Conservation (phyloP, 35 echinoderm and acorn worm genomes). For the Hemicentrotus pulcherrimus region DNA sequence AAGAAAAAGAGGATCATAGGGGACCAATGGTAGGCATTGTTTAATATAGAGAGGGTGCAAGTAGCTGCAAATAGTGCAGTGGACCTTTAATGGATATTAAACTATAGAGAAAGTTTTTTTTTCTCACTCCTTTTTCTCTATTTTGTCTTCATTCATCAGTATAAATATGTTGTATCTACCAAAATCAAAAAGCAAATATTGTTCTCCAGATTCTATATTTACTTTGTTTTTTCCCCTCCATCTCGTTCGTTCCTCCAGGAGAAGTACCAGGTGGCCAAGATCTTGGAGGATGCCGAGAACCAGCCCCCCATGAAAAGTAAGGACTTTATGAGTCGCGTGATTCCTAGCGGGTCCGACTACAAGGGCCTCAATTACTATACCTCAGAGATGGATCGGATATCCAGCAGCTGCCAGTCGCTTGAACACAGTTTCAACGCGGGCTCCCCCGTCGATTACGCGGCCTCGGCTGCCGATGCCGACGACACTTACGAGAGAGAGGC, state of each 20-base stretch:
- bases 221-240: background rate
- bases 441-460: background rate
- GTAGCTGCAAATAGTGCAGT: too few species aligned
- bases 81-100: too few species aligned
- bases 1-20: too few species aligned
- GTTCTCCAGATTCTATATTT: background rate
- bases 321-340: constrained; percentile 51
- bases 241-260: constrained; percentile 48
- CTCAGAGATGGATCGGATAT: background rate
- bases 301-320: constrained; percentile 73
- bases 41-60: too few species aligned
- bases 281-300: constrained; percentile 68
- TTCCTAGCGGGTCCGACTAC: background rate
- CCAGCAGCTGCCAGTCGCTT: background rate
- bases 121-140: background rate
- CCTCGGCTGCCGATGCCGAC: background rate
- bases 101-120: background rate
- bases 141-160: constrained; percentile 16
- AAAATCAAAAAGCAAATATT: background rate
- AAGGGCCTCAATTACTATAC: constrained; percentile 24
- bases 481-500: constrained; percentile 15
- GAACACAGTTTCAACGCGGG: constrained; percentile 12
- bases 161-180: background rate
- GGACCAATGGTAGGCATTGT: too few species aligned
- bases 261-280: constrained; percentile 73